These are phyloP conservation scores for Tanypteryx hageni DNA, from an alignment of 2,888 invertebrate species.

Conservation along the genomic window DNA sequence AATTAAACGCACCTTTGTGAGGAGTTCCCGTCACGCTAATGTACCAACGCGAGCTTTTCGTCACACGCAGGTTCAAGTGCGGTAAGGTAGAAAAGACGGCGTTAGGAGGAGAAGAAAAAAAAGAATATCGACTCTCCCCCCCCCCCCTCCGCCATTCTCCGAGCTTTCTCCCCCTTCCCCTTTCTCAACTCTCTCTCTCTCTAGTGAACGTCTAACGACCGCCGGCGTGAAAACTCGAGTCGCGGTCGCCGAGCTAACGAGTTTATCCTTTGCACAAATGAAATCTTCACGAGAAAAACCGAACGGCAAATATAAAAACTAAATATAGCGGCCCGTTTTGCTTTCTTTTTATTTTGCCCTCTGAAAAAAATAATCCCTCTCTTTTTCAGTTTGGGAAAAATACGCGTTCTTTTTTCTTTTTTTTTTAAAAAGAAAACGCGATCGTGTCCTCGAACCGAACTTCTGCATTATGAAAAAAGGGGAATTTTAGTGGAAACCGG, in stretches of 20 bases:
- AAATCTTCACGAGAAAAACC: neutral
- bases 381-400: neutral
- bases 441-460: neutral
- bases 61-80: neutral
- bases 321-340: neutral
- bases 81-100: neutral
- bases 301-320: neutral
- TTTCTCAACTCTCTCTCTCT: neutral
- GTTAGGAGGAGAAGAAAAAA: neutral
- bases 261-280: slow-evolving; percentile 10
- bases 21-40: neutral
- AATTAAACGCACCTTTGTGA: neutral
- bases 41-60: neutral
- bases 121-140: neutral
- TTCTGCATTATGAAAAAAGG: neutral
- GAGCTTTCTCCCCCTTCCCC: neutral
- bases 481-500: neutral
- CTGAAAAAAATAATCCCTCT: slow-evolving; percentile 4
- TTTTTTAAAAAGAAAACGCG: no score
- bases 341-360: neutral
- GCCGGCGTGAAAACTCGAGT: slow-evolving; percentile 35
- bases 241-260: slow-evolving; percentile 41
- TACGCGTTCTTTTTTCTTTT: neutral
- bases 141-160: neutral
- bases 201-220: slow-evolving; percentile 20